phyloP scores from a whole-genome alignment of 2,888 invertebrate species.

The Trilocha varians region DNA sequence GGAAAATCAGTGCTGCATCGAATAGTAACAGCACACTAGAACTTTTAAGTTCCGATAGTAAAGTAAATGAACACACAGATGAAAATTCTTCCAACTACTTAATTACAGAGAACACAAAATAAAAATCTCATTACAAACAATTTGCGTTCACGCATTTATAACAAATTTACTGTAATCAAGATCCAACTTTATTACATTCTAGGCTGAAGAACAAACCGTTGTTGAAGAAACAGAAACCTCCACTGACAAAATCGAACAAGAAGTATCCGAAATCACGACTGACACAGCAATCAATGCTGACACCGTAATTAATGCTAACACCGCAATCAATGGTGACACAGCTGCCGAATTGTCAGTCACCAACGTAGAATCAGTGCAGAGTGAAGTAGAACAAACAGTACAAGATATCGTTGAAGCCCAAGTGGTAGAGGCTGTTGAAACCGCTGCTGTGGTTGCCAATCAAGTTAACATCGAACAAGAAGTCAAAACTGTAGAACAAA shows the following conservation, averaged over 20 bases:
- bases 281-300: no score
- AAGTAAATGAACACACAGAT: no score
- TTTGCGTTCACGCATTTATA: no score
- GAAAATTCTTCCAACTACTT: no score
- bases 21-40: no score
- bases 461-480: constrained; percentile 13
- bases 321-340: background rate
- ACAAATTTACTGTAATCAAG: no score
- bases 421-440: constrained; percentile 14
- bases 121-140: no score
- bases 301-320: no score
- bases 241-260: background rate
- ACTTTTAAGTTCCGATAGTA: no score
- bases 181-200: no score
- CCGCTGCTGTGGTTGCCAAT: constrained; percentile 11
- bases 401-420: constrained; percentile 10
- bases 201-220: constrained; percentile 9
- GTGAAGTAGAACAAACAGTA: background rate
- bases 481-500: constrained; percentile 20
- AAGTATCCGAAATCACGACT: background rate
- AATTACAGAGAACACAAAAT: no score
- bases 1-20: no score
- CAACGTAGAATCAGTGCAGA: background rate
- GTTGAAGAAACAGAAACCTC: constrained; percentile 12
- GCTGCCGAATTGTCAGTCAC: background rate